Percentiles rank a stretch among this genome's conserved stretches.
Evolutionary conservation across 2,113 vertebrate species (phyloP).

Genomic region (Balaeniceps rex): DNA sequence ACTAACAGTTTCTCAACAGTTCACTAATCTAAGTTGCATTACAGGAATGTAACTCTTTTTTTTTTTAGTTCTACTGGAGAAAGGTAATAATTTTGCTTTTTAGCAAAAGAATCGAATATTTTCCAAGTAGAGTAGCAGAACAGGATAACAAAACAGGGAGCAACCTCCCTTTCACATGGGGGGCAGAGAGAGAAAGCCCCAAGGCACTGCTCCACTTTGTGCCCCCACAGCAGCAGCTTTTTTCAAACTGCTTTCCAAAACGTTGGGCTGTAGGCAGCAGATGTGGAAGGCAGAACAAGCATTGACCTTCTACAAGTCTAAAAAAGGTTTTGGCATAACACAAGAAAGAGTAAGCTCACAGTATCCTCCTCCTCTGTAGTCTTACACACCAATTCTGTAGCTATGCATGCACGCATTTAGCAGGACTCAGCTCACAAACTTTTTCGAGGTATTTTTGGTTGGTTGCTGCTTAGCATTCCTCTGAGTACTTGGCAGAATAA

Average conservation of each 20-base stretch:
- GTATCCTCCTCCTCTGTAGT: not conserved
- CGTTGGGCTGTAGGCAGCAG: not conserved
- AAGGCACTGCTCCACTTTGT: not conserved
- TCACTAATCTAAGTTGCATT: not conserved
- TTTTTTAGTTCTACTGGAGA: not conserved
- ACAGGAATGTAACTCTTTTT: fast-evolving
- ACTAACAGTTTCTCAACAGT: not conserved
- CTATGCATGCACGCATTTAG: not conserved
- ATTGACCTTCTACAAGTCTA: not conserved
- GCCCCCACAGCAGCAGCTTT: not conserved
- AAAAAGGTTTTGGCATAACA: not conserved
- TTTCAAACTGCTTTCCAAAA: not conserved
- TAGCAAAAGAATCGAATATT: not conserved
- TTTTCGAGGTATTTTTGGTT: not conserved
- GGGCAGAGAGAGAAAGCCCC: not conserved
- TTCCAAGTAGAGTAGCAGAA: not conserved
- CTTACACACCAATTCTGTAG: not conserved
- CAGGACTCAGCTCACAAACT: not conserved
- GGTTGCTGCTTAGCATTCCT: not conserved
- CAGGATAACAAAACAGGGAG: not conserved
- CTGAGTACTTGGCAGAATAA: not conserved
- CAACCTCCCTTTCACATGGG: fast-evolving
- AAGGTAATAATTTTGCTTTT: not conserved
- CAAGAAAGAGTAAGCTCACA: not conserved
- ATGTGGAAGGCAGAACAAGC: not conserved